phyloP scores from a whole-genome alignment of 2,113 vertebrate species.

The Chloropsis cyanopogon region DNA sequence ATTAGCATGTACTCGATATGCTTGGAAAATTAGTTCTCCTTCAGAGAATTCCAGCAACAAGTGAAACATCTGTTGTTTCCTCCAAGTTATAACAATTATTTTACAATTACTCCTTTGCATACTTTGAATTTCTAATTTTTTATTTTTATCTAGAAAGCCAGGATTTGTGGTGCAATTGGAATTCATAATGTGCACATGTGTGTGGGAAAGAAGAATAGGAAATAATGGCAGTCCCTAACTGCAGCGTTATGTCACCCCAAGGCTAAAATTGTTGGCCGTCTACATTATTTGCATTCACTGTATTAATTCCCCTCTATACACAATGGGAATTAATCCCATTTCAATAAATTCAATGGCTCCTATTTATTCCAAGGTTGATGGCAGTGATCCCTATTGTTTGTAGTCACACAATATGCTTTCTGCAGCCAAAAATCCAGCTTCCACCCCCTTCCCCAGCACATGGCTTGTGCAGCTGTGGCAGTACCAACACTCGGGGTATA shows the following conservation, averaged over 20 bases:
- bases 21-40: slow-evolving; percentile 31
- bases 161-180: background rate
- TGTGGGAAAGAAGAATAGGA: background rate
- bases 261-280: background rate
- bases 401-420: background rate
- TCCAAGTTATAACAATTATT: slow-evolving; percentile 24
- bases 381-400: background rate
- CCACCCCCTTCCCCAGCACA: background rate
- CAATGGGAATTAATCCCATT: background rate
- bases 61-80: slow-evolving; percentile 53
- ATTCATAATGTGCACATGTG: background rate
- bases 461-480: background rate
- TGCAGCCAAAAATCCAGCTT: background rate
- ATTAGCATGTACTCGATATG: slow-evolving; percentile 6
- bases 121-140: background rate
- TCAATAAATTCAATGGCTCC: background rate
- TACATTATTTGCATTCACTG: background rate
- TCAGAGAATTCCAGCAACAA: slow-evolving; percentile 37
- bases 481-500: accelerated
- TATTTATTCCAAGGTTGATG: slow-evolving; percentile 1
- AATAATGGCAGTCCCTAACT: background rate
- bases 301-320: background rate
- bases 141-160: background rate
- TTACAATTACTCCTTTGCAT: slow-evolving; percentile 4
- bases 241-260: background rate